These are phyloP conservation scores for Phymastichus coffea DNA, from an alignment of 1,140 invertebrate species.

Conservation along the genomic window DNA sequence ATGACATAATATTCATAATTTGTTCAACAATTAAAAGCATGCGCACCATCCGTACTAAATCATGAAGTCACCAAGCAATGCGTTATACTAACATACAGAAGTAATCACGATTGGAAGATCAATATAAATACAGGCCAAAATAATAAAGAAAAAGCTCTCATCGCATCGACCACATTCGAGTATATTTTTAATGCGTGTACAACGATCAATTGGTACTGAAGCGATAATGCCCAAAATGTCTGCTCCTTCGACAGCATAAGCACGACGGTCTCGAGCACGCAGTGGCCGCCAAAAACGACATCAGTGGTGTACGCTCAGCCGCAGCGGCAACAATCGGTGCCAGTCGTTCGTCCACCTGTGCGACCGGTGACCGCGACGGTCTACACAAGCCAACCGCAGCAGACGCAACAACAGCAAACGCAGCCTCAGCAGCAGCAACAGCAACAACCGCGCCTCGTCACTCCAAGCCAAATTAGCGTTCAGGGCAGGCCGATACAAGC, in stretches of 20 bases:
- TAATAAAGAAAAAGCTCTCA: no score
- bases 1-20: no score
- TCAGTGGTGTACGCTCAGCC: conserved; percentile 48
- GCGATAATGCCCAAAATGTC: no score
- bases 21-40: no score
- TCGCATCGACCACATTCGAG: no score
- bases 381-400: conserved; percentile 7
- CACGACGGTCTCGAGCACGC: conserved; percentile 43
- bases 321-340: conserved; percentile 46
- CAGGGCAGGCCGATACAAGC: conserved; percentile 49
- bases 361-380: conserved; percentile 29
- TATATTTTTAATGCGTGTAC: no score
- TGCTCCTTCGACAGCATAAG: conserved; percentile 33
- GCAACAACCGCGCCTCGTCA: conserved; percentile 41
- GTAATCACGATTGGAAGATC: no score
- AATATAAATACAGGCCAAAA: no score
- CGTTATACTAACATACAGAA: no score
- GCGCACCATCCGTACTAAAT: no score
- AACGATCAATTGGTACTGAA: no score
- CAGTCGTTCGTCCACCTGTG: conserved; percentile 43
- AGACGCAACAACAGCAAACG: background rate
- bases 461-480: conserved; percentile 31
- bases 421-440: background rate
- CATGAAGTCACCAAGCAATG: no score
- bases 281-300: conserved; percentile 49